Percentiles rank a stretch among this genome's conserved stretches.
Evolutionary conservation across 1,140 invertebrate genomes (phyloP).

Genomic region (Hypsibius dujardini): DNA sequence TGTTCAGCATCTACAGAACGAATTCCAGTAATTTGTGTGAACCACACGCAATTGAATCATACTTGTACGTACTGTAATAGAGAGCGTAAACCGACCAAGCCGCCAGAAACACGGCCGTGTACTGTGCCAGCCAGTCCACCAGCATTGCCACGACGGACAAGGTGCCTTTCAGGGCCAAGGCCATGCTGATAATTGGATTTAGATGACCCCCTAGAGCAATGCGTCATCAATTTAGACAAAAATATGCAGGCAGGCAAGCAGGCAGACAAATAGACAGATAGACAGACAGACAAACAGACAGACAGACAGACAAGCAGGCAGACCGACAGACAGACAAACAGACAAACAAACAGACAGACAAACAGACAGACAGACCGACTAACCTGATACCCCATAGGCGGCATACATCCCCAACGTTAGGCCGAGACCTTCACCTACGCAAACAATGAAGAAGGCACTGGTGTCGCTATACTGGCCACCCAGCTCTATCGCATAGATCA

Average conservation of each 20-base stretch:
- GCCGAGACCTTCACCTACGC: conserved; percentile 28
- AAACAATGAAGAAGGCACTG: background rate
- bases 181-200: conserved; percentile 40
- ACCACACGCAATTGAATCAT: background rate
- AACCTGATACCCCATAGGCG: conserved; percentile 32
- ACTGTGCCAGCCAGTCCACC: conserved; percentile 38
- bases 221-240: background rate
- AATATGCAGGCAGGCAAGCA: background rate
- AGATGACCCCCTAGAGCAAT: conserved; percentile 38
- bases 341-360: background rate
- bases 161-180: conserved; percentile 34
- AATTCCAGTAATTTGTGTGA: too few relatives aligned
- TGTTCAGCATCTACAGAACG: too few relatives aligned
- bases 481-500: background rate
- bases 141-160: conserved; percentile 35
- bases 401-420: conserved; percentile 33
- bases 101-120: conserved; percentile 39
- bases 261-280: background rate
- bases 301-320: background rate
- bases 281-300: background rate
- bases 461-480: background rate
- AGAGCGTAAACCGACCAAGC: conserved; percentile 35
- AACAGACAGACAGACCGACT: conserved; percentile 1
- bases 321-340: background rate
- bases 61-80: conserved; percentile 34